Evolutionary conservation across 2,797 vertebrate genomes (phyloP).

Genomic region (Synanceia verrucosa): DNA sequence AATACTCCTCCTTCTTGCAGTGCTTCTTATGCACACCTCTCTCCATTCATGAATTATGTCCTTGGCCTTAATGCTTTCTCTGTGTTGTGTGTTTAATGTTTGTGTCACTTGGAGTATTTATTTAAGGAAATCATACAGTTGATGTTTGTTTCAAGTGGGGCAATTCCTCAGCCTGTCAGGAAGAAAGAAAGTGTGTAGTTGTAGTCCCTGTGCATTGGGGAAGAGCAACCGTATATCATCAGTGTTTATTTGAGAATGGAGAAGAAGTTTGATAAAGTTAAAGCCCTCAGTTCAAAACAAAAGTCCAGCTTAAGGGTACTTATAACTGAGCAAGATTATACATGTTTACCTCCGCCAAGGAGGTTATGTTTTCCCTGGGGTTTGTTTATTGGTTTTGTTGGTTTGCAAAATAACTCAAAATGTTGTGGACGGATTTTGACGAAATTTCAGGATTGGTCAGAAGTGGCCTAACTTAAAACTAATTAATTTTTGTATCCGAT

Average conservation of each 20-base stretch:
- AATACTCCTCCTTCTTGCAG: not conserved
- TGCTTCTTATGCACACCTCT: not conserved
- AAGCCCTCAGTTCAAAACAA: not conserved
- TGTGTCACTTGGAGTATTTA: constrained; percentile 40
- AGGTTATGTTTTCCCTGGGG: too few relatives aligned
- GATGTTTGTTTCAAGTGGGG: constrained; percentile 28
- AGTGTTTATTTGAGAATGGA: constrained; percentile 16
- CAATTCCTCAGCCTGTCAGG: constrained; percentile 17
- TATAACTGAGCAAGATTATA: not conserved
- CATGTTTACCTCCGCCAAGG: too few relatives aligned
- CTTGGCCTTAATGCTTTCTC: not conserved
- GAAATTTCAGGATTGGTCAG: too few relatives aligned
- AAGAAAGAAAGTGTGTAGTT: not conserved
- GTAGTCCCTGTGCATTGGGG: not conserved
- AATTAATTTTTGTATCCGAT: too few relatives aligned
- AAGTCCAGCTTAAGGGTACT: not conserved
- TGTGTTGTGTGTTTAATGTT: constrained; percentile 17
- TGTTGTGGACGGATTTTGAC: too few relatives aligned
- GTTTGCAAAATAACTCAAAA: too few relatives aligned
- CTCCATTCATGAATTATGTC: not conserved
- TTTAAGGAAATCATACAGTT: constrained; percentile 20
- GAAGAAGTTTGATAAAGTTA: constrained; percentile 3
- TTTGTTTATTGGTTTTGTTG: too few relatives aligned
- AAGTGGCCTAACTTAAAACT: too few relatives aligned
- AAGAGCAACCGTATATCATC: not conserved